Evolutionary conservation across 2,113 vertebrate species (phyloP), one percentile per base, ranked within the genome.

Genomic region (Bujurquina vittata): DNA sequence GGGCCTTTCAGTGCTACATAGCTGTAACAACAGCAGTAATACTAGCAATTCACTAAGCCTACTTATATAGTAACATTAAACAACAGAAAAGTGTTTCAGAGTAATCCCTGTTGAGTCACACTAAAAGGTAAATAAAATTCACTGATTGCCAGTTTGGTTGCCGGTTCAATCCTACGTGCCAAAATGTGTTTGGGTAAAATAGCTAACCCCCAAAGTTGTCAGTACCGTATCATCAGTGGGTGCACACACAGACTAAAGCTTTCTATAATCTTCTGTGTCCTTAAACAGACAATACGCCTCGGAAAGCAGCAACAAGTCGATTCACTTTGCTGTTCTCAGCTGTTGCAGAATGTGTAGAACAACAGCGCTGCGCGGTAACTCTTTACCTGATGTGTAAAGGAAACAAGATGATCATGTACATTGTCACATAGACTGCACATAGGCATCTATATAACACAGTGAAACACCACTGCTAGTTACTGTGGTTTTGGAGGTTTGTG

Each of bases 401-500:
- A 9, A 1, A 29, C n/a, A 46, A 7, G 20, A 29, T 10, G 12
- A 43, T 43, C 23, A 17, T 22, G 43, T 37, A 54, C n/a, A 35
- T 60, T 67, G 55, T 18, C 75, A 54, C 12, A 3, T n/a, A 14
- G 5, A 81, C 80, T 26, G 26, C 61, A 67, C n/a, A 59, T 4
- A 77, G 29, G 23, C 62, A 76, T 55, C 52, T 65, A 65, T 77
- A 76, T 7, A 23, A 33, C 52, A 22, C 52, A 65, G 26, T 65
- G 59, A 65, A 26, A 69, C 58, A 81, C 65, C 29, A 5, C n/a
- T 33, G 43, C 4, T 15, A 37, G 54, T 54, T 37, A 7, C 1
- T 58, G 52, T 77, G 81, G 59, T 75, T 77, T 46, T 23, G 40
- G 78, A 81, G 81, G 81, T 29, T 40, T 74, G 61, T 55, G 58